phyloP scores from a whole-genome alignment of 2,797 vertebrate species.

The Parambassis ranga region DNA sequence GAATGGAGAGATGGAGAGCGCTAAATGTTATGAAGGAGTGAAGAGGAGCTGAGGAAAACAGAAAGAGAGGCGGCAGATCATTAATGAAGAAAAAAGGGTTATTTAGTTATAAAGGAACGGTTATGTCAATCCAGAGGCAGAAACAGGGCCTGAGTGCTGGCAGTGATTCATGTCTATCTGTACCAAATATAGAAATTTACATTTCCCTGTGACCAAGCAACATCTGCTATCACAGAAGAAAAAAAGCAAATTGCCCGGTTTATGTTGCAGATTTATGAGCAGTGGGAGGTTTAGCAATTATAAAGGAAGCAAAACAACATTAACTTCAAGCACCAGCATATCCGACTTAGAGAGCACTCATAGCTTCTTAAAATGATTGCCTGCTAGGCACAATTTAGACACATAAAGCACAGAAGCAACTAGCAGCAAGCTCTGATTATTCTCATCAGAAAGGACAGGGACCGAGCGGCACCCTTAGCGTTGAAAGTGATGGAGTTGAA shows the following conservation, averaged over 20 bases:
- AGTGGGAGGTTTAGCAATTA: constrained; percentile 54
- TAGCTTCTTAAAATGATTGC: constrained; percentile 53
- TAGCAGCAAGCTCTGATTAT: constrained; percentile 8
- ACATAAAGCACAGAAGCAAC: constrained; percentile 19
- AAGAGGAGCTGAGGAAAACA: not conserved
- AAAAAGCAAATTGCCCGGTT: not conserved
- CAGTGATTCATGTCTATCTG: not conserved
- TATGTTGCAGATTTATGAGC: constrained; percentile 43
- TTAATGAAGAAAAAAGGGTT: not conserved
- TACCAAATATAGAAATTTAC: not conserved
- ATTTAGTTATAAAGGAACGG: not conserved
- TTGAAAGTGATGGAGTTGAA: not conserved
- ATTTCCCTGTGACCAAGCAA: not conserved
- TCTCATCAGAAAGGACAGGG: constrained; percentile 25
- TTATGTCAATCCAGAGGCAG: too few species aligned
- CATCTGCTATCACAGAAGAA: not conserved
- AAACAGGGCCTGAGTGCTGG: too few species aligned
- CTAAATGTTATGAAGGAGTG: not conserved
- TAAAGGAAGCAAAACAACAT: constrained; percentile 60
- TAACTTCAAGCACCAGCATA: constrained; percentile 56
- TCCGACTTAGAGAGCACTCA: constrained; percentile 44
- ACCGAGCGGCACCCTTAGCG: not conserved
- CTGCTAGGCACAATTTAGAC: constrained; percentile 37
- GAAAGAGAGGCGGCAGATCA: not conserved
- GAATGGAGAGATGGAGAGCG: not conserved